Percentiles rank a stretch among this genome's conserved stretches.
Evolutionary conservation across 2,113 vertebrate genomes (phyloP).

Genomic region (Antechinus flavipes): DNA sequence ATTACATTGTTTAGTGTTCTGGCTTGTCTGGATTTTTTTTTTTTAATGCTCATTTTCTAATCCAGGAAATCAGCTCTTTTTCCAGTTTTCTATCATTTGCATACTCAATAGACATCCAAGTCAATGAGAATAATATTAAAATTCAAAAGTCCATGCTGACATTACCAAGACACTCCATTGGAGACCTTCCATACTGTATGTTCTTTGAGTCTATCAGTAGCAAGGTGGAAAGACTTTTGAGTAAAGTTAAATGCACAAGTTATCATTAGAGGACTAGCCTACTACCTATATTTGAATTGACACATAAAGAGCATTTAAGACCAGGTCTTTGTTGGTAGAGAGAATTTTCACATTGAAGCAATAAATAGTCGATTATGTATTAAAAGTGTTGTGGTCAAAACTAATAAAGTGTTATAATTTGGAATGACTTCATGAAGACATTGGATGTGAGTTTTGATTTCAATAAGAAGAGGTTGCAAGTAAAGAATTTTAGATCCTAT

Average conservation of each 20-base stretch:
- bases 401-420: not conserved
- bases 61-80: no score
- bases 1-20: not conserved
- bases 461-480: not conserved
- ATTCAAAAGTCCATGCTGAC: not conserved
- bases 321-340: not conserved
- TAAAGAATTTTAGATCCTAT: not conserved
- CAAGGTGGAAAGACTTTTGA: not conserved
- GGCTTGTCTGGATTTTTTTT: not conserved
- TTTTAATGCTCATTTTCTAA: not conserved
- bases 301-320: not conserved
- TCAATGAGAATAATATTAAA: not conserved
- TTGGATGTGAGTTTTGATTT: not conserved
- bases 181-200: not conserved
- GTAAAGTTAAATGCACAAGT: not conserved
- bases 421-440: not conserved
- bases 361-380: not conserved
- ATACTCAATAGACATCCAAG: not conserved
- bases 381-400: not conserved
- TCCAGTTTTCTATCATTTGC: not conserved
- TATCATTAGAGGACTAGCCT: not conserved
- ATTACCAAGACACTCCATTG: not conserved
- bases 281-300: not conserved
- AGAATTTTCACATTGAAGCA: not conserved
- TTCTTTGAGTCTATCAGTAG: not conserved